Evolutionary conservation across 2,113 vertebrate species (phyloP).

Genomic region (Ochotona curzoniae): DNA sequence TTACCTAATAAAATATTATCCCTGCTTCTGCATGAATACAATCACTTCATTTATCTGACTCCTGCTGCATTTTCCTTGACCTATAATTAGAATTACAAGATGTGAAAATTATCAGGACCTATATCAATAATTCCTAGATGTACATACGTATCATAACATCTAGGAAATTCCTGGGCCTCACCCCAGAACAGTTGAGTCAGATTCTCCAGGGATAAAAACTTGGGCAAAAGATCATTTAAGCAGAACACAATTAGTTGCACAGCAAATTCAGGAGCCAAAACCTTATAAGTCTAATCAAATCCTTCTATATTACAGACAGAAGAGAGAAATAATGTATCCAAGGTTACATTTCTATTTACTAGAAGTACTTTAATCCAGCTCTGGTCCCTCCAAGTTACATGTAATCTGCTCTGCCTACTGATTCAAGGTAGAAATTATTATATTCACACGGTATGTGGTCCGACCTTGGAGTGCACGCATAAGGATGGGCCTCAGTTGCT

Average conservation of each 20-base stretch:
- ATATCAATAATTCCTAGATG: conserved; percentile 1
- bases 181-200: background rate
- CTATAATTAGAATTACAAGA: conserved; percentile 24
- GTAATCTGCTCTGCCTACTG: background rate
- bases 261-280: conserved; percentile 18
- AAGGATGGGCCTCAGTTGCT: too few species aligned
- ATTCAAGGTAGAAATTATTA: conserved; percentile 9
- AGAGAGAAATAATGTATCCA: background rate
- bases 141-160: background rate
- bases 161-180: background rate
- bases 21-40: conserved; percentile 6
- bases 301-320: conserved; percentile 6
- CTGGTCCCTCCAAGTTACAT: background rate
- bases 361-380: background rate
- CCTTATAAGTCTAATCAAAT: background rate
- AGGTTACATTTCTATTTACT: background rate
- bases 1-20: background rate
- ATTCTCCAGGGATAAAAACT: background rate
- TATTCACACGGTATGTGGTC: too few species aligned
- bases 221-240: background rate
- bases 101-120: background rate
- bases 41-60: background rate
- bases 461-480: too few species aligned
- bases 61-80: background rate
- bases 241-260: background rate